Evolutionary conservation across 2,113 vertebrate species (phyloP).

Genomic region (Macaca mulatta): DNA sequence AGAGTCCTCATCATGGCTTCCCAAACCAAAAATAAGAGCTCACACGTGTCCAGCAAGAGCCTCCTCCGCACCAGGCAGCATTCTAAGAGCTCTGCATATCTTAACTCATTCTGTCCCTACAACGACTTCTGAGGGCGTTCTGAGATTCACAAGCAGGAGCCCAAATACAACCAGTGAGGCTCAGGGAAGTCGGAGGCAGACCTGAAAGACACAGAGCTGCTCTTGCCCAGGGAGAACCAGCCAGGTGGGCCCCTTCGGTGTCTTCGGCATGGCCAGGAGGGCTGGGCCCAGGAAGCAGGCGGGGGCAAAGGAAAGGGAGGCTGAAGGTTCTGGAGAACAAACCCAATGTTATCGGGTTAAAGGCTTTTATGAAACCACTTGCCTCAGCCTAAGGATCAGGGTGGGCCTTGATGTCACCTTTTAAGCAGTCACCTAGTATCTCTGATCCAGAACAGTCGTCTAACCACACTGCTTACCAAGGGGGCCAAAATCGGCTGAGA

Average conservation of each 20-base stretch:
- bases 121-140: not conserved
- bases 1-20: not conserved
- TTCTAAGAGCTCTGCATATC: not conserved
- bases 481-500: not conserved
- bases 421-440: not conserved
- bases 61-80: not conserved
- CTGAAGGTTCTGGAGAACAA: not conserved
- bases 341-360: fast-evolving
- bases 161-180: not conserved
- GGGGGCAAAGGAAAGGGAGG: not conserved
- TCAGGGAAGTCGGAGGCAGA: not conserved
- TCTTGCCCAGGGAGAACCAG: fast-evolving
- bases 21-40: not conserved
- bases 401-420: not conserved
- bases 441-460: not conserved
- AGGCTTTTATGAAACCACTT: not conserved
- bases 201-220: not conserved
- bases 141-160: not conserved
- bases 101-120: not conserved
- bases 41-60: not conserved
- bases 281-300: not conserved
- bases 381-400: not conserved
- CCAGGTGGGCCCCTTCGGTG: not conserved
- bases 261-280: not conserved
- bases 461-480: not conserved